Evolutionary conservation across 2,113 vertebrate species (phyloP).

Genomic region (Rhinopomastus cyanomelas): DNA sequence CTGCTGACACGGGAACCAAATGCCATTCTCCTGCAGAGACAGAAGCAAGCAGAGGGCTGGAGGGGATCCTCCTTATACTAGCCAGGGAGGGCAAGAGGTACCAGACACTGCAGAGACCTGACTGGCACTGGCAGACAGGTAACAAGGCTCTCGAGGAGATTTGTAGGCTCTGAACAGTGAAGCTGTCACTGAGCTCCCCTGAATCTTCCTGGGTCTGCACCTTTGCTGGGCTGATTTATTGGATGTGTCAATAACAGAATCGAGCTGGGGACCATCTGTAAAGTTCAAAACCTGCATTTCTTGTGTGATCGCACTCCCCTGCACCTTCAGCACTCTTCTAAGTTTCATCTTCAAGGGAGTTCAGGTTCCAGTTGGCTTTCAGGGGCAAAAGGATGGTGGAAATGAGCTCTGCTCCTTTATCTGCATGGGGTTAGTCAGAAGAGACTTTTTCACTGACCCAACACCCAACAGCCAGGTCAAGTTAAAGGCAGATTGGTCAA

Average conservation of each 20-base stretch:
- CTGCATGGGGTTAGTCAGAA: not conserved
- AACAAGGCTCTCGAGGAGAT: not conserved
- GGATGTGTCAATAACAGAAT: not conserved
- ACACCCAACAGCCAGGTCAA: not conserved
- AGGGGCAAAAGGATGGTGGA: not conserved
- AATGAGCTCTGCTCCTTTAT: not conserved
- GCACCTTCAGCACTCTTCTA: not conserved
- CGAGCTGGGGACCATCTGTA: accelerated
- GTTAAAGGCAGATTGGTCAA: not conserved
- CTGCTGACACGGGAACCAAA: not conserved
- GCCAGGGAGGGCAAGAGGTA: not conserved
- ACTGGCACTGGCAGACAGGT: not conserved
- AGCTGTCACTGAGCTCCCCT: not conserved
- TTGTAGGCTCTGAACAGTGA: constrained; percentile 1
- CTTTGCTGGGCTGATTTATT: constrained; percentile 6
- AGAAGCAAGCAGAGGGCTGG: not conserved
- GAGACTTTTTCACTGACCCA: not conserved
- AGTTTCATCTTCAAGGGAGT: not conserved
- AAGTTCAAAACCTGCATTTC: not conserved
- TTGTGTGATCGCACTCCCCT: not conserved
- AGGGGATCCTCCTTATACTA: not conserved
- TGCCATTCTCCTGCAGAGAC: not conserved
- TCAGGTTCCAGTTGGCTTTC: not conserved
- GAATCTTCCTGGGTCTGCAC: not conserved
- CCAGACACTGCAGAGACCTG: accelerated